Evolutionary conservation across 2,888 invertebrate species (phyloP).

Genomic region (Mesorhabditis sp.): DNA sequence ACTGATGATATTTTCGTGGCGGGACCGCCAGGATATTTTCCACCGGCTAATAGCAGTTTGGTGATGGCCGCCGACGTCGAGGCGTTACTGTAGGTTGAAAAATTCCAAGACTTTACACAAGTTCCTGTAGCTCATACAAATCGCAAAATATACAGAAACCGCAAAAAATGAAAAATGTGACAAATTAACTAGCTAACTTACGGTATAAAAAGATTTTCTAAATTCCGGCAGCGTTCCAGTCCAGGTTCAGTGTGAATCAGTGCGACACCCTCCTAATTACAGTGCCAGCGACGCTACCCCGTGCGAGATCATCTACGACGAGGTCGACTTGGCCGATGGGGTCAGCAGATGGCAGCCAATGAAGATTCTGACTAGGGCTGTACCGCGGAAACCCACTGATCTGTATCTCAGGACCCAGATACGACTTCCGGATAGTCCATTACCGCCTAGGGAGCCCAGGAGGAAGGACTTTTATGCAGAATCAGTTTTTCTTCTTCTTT

Average conservation of each 20-base stretch:
- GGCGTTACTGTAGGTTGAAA: no score
- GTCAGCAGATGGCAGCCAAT: neutral
- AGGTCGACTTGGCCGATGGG: neutral
- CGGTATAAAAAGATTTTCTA: neutral
- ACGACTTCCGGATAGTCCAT: neutral
- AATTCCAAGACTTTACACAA: no score
- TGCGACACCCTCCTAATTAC: neutral
- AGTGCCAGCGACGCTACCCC: neutral
- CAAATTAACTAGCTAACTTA: no score
- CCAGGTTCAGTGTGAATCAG: neutral
- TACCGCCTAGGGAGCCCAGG: neutral
- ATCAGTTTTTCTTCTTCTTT: neutral
- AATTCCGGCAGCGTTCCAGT: neutral
- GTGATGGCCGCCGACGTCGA: no score
- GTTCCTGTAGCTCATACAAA: no score
- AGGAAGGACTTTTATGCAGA: neutral
- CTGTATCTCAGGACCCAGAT: neutral
- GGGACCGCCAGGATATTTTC: no score
- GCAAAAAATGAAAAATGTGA: neutral
- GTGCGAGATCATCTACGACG: neutral
- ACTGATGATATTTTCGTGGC: conserved; percentile 16
- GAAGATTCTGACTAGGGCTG: neutral
- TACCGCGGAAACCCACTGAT: neutral
- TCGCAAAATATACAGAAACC: neutral
- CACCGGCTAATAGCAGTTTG: no score